Evolutionary conservation across 2,113 vertebrate genomes (phyloP), one percentile per base, ranked within the genome.

Genomic region (Misgurnus anguillicaudatus): DNA sequence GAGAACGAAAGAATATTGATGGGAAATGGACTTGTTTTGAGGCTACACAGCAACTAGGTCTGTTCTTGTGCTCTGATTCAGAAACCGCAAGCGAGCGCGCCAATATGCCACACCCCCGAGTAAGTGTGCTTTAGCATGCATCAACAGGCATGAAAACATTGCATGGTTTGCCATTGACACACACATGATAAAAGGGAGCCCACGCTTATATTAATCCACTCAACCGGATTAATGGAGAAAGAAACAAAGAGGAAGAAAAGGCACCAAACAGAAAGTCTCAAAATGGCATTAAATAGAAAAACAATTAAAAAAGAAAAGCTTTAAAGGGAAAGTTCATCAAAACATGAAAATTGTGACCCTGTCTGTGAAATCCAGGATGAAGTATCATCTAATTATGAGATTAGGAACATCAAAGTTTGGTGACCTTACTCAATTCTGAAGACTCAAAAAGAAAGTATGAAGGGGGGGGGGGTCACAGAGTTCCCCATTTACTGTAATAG

Each of bases 41-140:
- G 69, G 57, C n/a, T 55, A 67, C 82, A 87, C 64, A 87, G 61
- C 58, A 78, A 82, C 51, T 68, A 76, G 69, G 82, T 67, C 76
- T 78, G 19, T 68, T 75, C 55, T 79, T 87, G 68, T 82, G 82
- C 41, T 86, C 83, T 67, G 80, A 70, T 79, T 74, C n/a, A 13
- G 79, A 83, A 66, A 88, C 87, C 88, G 17, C 90, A 87, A 83
- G 60, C 78, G 83, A 87, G 84, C 76, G 77, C 83, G 86, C 79
- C 58, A 85, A 53, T 78, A 73, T 63, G 68, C 86, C 86, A 86
- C 86, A 88, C 71, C 67, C 68, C 69, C 67, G 70, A 73, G 41
- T 2, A 9, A 62, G 57, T 31, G 57, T 36, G 42, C 57, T 62
- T 74, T 84, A 86, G 88, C 36, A 70, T 11, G 42, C 51, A 67